These are phyloP conservation scores for Manis pentadactyla DNA, from an alignment of 2,797 vertebrate genomes.

Conservation along the genomic window DNA sequence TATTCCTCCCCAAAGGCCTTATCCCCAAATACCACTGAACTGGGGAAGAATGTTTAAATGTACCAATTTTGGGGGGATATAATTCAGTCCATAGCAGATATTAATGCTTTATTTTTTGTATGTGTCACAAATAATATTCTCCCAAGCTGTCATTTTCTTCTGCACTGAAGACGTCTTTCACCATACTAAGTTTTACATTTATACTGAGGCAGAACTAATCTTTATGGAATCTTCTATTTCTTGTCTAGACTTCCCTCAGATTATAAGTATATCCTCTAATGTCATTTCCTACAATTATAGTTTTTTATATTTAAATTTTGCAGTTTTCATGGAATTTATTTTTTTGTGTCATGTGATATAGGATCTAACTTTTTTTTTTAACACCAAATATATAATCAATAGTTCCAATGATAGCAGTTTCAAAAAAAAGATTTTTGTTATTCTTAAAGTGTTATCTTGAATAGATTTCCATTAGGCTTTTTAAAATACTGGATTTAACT, in stretches of 20 bases:
- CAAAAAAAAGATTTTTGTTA: neutral
- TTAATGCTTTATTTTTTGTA: neutral
- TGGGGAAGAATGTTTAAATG: neutral
- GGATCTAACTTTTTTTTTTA: neutral
- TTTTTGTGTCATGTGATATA: neutral
- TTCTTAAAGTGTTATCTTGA: neutral
- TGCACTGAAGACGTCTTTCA: neutral
- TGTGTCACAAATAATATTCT: neutral
- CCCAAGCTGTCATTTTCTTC: neutral
- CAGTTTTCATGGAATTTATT: neutral
- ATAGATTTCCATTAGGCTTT: neutral
- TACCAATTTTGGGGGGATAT: neutral
- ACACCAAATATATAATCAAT: neutral
- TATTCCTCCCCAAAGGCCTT: neutral
- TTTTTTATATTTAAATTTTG: conserved; percentile 23
- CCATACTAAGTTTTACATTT: neutral
- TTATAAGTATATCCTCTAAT: neutral
- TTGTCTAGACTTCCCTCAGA: neutral
- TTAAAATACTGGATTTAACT: neutral
- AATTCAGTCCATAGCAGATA: neutral
- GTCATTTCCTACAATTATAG: neutral
- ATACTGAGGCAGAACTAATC: neutral
- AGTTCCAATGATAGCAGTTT: neutral
- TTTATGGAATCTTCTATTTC: conserved; percentile 49
- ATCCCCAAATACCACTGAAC: neutral